Base-by-base conservation (phyloP, 2,113 vertebrate genomes). In the Monopterus albus region DNA sequence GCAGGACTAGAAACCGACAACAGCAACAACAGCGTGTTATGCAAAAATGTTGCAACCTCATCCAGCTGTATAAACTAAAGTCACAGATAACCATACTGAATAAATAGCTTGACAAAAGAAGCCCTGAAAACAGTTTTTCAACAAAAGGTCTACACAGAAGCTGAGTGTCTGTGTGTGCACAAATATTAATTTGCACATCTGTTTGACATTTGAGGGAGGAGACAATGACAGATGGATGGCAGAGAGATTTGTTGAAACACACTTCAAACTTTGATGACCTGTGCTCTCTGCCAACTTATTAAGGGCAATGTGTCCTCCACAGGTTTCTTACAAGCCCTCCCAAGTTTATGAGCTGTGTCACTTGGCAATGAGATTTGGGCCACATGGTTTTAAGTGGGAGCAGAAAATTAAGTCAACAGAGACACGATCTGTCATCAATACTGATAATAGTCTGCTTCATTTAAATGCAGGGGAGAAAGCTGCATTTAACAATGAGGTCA, bases 401-500 rank as follows among this genome's bases (percentile, higher is more conserved):
- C 64, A 62, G 71, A 69, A 78, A 81, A 76, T 78, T 38, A 79
- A 82, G 83, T 85, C 84, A 79, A 86, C 61, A 75, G 75, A 78
- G 75, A 85, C 82, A 53, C 52, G 60, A 82, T 76, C 72, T 25
- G 70, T 35, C 78, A 89, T 87, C 72, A 83, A 87, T 88, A 89
- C 75, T 86, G 81, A 87, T 84, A 77, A 61, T 45, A 49, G 64
- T 29, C 75, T 17, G 39, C 47, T 75, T 83, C 81, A 84, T 91
- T 88, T 59, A 56, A 68, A 92, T 88, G 81, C 89, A 75, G 53
- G 25, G 51, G 61, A 61, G 66, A 60, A 17, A 42, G 40, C 47
- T 31, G 69, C 88, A 46, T 85, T 89, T 78, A 87, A 81, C 72
- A 68, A 79, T 67, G 83, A 84, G 82, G 84, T 88, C 87, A 85